phyloP scores from a whole-genome alignment of 2,113 vertebrate species.

The Myrmecophaga tridactyla region DNA sequence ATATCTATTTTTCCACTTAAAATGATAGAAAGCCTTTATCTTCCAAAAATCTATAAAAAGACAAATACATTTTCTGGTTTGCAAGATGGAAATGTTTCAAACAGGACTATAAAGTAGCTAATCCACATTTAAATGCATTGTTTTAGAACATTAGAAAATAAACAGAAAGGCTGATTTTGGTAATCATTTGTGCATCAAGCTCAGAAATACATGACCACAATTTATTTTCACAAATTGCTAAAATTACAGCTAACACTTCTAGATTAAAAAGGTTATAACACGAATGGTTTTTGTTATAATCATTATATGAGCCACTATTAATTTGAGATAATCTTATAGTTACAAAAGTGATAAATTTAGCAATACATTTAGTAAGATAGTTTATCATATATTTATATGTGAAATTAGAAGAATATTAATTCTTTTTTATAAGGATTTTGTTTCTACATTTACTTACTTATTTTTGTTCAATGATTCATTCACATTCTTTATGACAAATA shows the following conservation, averaged over 20 bases:
- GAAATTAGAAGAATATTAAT: neutral
- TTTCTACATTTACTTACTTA: neutral
- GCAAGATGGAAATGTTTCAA: neutral
- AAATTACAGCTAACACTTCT: neutral
- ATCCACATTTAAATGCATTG: slow-evolving; percentile 1
- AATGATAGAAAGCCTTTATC: slow-evolving; percentile 48
- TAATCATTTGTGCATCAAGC: neutral
- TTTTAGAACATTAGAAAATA: slow-evolving; percentile 31
- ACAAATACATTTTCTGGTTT: slow-evolving; percentile 49
- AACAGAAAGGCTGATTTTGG: neutral
- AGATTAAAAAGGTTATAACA: neutral
- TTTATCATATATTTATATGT: neutral
- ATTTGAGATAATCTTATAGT: neutral
- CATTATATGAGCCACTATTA: neutral
- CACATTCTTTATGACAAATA: neutral
- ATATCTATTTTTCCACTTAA: slow-evolving; percentile 45
- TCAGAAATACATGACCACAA: neutral
- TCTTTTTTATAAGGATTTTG: neutral
- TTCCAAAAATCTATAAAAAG: slow-evolving; percentile 34
- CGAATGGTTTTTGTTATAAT: neutral
- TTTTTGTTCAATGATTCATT: neutral
- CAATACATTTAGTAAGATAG: neutral
- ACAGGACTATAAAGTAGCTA: neutral
- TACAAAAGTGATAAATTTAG: neutral
- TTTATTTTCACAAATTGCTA: neutral